Conservation (phyloP, 2,888 invertebrate genomes). For the Thymelicus acteon region DNA sequence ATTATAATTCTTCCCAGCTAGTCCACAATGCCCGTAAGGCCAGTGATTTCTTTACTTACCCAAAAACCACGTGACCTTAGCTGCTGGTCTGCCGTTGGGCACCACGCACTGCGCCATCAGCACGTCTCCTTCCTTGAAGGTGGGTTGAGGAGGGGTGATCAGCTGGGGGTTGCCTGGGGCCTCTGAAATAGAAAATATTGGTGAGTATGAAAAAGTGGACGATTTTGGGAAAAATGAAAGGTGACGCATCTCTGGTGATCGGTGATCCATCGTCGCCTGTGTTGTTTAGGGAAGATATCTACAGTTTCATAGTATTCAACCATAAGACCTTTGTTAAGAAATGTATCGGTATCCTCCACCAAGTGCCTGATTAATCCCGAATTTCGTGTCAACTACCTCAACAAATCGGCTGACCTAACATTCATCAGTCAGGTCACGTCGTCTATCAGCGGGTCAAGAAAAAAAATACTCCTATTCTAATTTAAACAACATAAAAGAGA, state of each 20-base stretch:
- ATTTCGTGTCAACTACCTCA: too few species aligned
- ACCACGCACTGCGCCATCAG: slow-evolving; percentile 88
- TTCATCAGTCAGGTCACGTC: too few species aligned
- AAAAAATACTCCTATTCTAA: neutral
- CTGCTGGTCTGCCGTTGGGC: slow-evolving; percentile 89
- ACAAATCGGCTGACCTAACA: too few species aligned
- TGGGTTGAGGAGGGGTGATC: slow-evolving; percentile 54
- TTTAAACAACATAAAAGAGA: neutral
- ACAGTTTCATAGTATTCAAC: too few species aligned
- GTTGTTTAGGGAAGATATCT: too few species aligned
- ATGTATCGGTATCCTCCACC: too few species aligned
- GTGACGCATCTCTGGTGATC: neutral
- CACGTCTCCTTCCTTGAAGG: slow-evolving; percentile 85
- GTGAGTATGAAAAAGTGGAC: neutral
- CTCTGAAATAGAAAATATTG: slow-evolving; percentile 56
- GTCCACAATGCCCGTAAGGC: too few species aligned
- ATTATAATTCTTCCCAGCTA: too few species aligned
- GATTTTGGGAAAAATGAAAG: neutral
- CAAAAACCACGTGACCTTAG: slow-evolving; percentile 90
- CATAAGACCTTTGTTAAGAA: too few species aligned
- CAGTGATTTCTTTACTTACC: slow-evolving; percentile 66
- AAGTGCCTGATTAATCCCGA: too few species aligned
- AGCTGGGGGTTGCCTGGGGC: slow-evolving; percentile 77
- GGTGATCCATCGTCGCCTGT: too few species aligned
- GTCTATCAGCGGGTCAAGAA: too few species aligned